phyloP scores from a whole-genome alignment of 2,888 invertebrate genomes.

The Hyposoter didymator region DNA sequence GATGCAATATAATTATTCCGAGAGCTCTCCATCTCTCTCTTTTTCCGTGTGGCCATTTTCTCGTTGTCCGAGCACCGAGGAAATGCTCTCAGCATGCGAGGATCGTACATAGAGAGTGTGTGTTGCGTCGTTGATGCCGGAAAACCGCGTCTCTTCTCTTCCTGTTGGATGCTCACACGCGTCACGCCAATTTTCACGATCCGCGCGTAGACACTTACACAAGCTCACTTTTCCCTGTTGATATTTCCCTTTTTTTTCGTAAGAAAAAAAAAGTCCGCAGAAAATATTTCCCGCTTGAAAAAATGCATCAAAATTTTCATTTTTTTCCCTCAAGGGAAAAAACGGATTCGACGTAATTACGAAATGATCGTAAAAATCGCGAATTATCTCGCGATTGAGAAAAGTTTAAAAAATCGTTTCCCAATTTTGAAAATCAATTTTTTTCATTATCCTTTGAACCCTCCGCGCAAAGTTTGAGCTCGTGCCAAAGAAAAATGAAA shows the following conservation, averaged over 20 bases:
- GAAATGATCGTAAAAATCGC: not conserved
- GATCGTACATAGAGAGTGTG: slow-evolving; percentile 7
- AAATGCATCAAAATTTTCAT: not conserved
- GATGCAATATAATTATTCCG: slow-evolving; percentile 80
- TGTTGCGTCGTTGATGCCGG: slow-evolving; percentile 57
- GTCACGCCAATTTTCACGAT: slow-evolving; percentile 66
- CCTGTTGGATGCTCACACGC: slow-evolving; percentile 63
- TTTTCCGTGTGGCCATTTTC: slow-evolving; percentile 55
- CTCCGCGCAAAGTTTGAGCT: not conserved
- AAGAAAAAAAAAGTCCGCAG: not conserved
- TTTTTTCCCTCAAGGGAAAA: not conserved
- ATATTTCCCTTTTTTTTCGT: slow-evolving; percentile 24
- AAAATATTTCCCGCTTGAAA: slow-evolving; percentile 43
- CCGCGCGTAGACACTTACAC: slow-evolving; percentile 8
- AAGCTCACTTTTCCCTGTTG: not conserved
- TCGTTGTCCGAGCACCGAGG: slow-evolving; percentile 40
- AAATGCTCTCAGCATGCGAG: slow-evolving; percentile 36
- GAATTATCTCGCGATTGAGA: not conserved
- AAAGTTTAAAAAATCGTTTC: not conserved
- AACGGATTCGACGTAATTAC: not conserved
- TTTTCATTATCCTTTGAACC: not conserved
- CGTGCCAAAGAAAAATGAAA: not conserved
- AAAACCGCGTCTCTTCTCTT: slow-evolving; percentile 58
- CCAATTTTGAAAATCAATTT: not conserved
- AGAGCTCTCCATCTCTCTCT: slow-evolving; percentile 71